A percentile compares a stretch with the other conserved stretches of the same genome.
These are phyloP conservation scores for Agrilus cyanescens DNA, from an alignment of 2,888 invertebrate species.

Conservation along the genomic window DNA sequence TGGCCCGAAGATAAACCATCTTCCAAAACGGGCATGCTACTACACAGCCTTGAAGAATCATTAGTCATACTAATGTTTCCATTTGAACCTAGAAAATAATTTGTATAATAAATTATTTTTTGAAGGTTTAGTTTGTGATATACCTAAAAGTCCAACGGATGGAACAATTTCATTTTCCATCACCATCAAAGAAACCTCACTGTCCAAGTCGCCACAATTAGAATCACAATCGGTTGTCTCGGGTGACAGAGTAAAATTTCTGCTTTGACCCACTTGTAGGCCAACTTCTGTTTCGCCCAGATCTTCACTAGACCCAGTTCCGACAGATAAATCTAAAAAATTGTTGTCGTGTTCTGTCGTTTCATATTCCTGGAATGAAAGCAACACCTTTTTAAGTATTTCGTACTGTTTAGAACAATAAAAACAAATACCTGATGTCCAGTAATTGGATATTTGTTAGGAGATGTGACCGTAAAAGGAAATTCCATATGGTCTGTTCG, in stretches of 20 bases:
- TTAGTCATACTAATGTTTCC: conserved; percentile 49
- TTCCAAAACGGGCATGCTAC: conserved; percentile 82
- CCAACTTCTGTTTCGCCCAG: conserved; percentile 53
- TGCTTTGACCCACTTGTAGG: conserved; percentile 55
- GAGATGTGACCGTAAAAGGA: conserved; percentile 41
- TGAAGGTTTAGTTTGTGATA: background rate
- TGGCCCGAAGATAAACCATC: conserved; percentile 91
- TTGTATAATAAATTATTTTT: conserved; percentile 1
- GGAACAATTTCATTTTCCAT: conserved; percentile 52
- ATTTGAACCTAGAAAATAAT: conserved; percentile 35
- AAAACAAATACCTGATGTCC: conserved; percentile 14
- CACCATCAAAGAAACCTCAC: conserved; percentile 67
- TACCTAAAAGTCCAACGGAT: conserved; percentile 31
- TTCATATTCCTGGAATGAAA: conserved; percentile 34
- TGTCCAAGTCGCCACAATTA: conserved; percentile 75
- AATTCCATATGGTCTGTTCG: conserved; percentile 34
- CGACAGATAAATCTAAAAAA: conserved; percentile 47
- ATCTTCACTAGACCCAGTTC: conserved; percentile 51
- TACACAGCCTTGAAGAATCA: conserved; percentile 55
- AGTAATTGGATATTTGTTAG: conserved; percentile 46
- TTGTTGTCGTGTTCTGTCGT: conserved; percentile 45
- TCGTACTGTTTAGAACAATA: background rate
- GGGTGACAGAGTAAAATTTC: conserved; percentile 81
- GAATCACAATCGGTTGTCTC: conserved; percentile 90
- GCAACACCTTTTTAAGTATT: background rate